These are phyloP conservation scores for Ictalurus furcatus DNA, from an alignment of 2,113 vertebrate genomes.

Conservation along the genomic window DNA sequence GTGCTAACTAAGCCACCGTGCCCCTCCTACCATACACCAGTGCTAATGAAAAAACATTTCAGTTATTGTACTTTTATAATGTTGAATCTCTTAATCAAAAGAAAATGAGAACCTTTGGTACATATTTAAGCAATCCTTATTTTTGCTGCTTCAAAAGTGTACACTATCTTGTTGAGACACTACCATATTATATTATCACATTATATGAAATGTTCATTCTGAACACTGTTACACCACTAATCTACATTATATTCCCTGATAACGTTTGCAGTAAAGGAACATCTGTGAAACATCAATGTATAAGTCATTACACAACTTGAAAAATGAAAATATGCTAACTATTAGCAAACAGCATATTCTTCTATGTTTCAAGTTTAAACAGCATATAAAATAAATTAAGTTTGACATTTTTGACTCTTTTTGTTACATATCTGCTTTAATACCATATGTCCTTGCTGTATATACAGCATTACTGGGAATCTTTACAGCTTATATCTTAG, in stretches of 20 bases:
- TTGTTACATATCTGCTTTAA: neutral
- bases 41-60: neutral
- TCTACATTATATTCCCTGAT: neutral
- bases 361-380: neutral
- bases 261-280: neutral
- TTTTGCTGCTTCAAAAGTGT: neutral
- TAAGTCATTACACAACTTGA: neutral
- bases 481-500: neutral
- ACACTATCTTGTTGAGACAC: neutral
- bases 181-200: neutral
- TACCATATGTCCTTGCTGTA: neutral
- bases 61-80: neutral
- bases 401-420: neutral
- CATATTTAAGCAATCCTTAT: neutral
- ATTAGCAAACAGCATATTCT: neutral
- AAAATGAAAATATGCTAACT: neutral
- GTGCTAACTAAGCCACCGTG: too few species aligned
- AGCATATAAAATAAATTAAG: too few species aligned
- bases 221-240: neutral
- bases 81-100: neutral
- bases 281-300: neutral
- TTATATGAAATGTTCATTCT: neutral
- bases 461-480: neutral
- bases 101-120: neutral
- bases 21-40: neutral